These are phyloP conservation scores for Gouania willdenowi DNA, from an alignment of 2,797 vertebrate species.

Conservation along the genomic window DNA sequence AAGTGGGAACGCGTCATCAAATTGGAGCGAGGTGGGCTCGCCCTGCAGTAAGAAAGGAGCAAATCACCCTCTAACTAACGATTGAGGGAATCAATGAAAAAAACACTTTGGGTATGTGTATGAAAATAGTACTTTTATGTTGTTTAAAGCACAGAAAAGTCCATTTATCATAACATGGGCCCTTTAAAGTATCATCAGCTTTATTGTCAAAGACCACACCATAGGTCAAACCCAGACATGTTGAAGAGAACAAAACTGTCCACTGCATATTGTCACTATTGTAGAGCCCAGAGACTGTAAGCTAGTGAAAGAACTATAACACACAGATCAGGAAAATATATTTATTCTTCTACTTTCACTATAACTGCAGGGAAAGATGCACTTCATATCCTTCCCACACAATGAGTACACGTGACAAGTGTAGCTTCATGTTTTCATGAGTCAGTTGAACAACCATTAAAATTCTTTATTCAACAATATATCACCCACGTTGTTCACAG, in stretches of 20 bases:
- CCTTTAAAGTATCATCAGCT: neutral
- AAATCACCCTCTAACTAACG: too few species aligned
- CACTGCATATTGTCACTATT: constrained; percentile 1
- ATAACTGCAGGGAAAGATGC: neutral
- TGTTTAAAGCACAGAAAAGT: too few species aligned
- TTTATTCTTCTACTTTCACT: neutral
- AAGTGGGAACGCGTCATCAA: too few species aligned
- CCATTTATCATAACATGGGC: too few species aligned
- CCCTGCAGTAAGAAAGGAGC: too few species aligned
- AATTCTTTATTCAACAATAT: constrained; percentile 20
- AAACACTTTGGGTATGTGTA: too few species aligned
- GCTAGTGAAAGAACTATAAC: neutral
- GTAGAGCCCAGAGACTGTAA: neutral
- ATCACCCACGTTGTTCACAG: constrained; percentile 28
- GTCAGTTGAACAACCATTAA: constrained; percentile 12
- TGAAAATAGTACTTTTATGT: too few species aligned
- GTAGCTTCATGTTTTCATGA: constrained; percentile 3
- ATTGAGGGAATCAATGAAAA: too few species aligned
- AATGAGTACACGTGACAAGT: constrained; percentile 3
- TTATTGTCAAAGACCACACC: neutral
- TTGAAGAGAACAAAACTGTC: neutral
- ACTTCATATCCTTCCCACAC: neutral
- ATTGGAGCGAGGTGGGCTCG: too few species aligned
- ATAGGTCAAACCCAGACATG: neutral
- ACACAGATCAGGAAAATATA: neutral